Evolutionary conservation across 2,888 invertebrate species (phyloP), one percentile per base, ranked within the genome.

Genomic region (Caenorhabditis sp.): DNA sequence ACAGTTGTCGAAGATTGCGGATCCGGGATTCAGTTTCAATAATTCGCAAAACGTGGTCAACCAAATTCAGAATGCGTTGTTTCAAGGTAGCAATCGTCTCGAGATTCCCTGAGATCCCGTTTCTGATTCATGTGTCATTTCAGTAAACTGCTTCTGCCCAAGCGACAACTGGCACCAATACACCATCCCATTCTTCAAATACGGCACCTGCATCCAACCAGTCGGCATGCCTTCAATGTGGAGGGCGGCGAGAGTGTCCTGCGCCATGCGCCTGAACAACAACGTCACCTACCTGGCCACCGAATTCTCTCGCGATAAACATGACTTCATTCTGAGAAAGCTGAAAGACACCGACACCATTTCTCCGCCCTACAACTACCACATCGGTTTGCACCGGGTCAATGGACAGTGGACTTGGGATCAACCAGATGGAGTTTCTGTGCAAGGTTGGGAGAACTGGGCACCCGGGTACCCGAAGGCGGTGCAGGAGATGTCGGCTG

Each of bases 71-170:
- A 26, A 16, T 6, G 26, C 54, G 4, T 12, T 54, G 2, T 54
- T 54, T 24, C 8, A 54, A 54, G 26, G 54, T 54, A 22, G 14
- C n/a, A n/a, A n/a, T n/a, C n/a, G n/a, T n/a, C n/a, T n/a, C n/a
- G n/a, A n/a, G n/a, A n/a, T n/a, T n/a, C n/a, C n/a, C n/a, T n/a
- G n/a, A n/a, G n/a, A n/a, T n/a, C n/a, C n/a, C n/a, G n/a, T n/a
- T n/a, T n/a, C n/a, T n/a, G n/a, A n/a, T n/a, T n/a, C n/a, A n/a
- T n/a, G n/a, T n/a, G n/a, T n/a, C n/a, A n/a, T 38, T 58, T 75
- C 80, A 66, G 80, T 35, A n/a, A 84, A 84, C 69, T 84, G 84
- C 38, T 84, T 77, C 74, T 84, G 84, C 28, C 80, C 72, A 6
- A 47, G 47, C 7, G 44, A 31, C 51, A n/a, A 44, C 26, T 81